Evolutionary conservation across 35 echinoderm and acorn worm genomes (phyloP).

Genomic region (Patiria miniata): DNA sequence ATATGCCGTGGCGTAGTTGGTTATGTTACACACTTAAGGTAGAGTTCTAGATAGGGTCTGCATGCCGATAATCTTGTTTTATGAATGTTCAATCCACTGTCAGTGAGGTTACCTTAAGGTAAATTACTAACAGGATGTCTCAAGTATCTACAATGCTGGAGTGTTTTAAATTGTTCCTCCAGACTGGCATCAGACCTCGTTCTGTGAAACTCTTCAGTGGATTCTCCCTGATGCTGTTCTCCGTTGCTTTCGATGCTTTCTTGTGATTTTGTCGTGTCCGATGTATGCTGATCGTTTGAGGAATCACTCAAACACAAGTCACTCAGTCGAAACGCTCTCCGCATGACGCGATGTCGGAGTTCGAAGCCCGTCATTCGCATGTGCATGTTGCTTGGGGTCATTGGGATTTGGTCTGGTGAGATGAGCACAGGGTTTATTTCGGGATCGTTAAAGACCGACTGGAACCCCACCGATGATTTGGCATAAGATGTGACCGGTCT

Average conservation of each 20-base stretch:
- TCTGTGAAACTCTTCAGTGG: neutral
- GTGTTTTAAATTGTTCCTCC: neutral
- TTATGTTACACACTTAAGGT: too few species aligned
- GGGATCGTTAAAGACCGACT: neutral
- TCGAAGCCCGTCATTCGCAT: neutral
- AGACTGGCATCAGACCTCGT: neutral
- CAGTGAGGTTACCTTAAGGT: neutral
- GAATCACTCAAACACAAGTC: neutral
- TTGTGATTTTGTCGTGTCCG: neutral
- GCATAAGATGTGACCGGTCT: neutral
- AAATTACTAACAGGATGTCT: neutral
- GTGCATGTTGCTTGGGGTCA: neutral
- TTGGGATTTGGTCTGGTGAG: neutral
- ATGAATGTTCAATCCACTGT: too few species aligned
- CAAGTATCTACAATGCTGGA: neutral
- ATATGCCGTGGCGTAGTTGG: too few species aligned
- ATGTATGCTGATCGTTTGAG: neutral
- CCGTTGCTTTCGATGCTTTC: neutral
- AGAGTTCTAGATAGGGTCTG: too few species aligned
- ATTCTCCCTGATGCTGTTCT: neutral
- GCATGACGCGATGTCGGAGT: slow-evolving; percentile 5
- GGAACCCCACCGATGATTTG: neutral
- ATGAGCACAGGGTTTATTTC: neutral
- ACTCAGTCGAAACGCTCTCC: neutral
- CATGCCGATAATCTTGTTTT: too few species aligned